Percentiles rank a stretch among this genome's conserved stretches.
Conservation (phyloP, 1,140 invertebrate species). For the Parapsyche elsis region DNA sequence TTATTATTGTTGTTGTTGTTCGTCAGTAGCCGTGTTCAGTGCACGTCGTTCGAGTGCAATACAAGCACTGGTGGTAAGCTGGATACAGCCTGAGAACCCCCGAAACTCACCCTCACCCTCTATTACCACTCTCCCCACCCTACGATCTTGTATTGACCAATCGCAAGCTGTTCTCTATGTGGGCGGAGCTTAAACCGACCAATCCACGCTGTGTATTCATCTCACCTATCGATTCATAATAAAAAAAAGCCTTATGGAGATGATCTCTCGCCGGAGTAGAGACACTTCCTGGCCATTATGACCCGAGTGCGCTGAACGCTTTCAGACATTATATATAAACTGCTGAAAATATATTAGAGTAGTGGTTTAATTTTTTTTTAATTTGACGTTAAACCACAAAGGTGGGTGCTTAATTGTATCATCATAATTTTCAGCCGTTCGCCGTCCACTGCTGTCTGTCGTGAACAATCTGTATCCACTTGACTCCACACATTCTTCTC, state of each 20-base stretch:
- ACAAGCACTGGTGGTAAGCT: background rate
- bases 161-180: background rate
- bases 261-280: conserved; percentile 29
- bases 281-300: conserved; percentile 6
- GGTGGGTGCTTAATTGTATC: too few relatives aligned
- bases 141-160: background rate
- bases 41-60: conserved; percentile 57
- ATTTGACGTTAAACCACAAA: too few relatives aligned
- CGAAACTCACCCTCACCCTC: background rate
- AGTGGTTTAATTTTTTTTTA: too few relatives aligned
- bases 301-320: background rate
- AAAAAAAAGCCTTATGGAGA: conserved; percentile 49
- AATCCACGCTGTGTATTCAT: conserved; percentile 44
- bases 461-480: too few relatives aligned
- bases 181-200: conserved; percentile 43
- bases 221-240: conserved; percentile 54
- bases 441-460: too few relatives aligned
- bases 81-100: background rate
- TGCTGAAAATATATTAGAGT: background rate
- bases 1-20: background rate
- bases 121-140: background rate
- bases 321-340: background rate
- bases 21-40: conserved; percentile 43
- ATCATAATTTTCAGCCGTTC: too few relatives aligned
- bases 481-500: too few relatives aligned